A percentile compares a stretch with the other conserved stretches of the same genome.
Conservation (phyloP, 2,797 vertebrate species). For the Meda fulgida region DNA sequence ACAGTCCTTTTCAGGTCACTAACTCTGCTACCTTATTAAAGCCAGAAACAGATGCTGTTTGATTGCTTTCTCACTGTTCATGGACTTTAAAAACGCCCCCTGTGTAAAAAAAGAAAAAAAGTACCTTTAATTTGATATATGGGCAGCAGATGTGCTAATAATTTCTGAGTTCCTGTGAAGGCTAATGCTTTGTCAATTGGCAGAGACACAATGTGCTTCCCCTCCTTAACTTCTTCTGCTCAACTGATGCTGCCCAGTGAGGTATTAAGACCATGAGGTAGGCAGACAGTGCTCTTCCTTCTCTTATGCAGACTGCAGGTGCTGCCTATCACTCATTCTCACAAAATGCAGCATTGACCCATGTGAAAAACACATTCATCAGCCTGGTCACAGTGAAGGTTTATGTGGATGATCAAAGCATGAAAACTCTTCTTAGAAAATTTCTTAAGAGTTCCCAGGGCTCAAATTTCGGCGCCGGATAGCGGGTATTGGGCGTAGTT, state of each 20-base stretch:
- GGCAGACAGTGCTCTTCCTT: conserved; percentile 1
- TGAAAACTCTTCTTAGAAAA: neutral
- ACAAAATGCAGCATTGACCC: neutral
- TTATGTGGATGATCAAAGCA: neutral
- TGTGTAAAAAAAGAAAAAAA: neutral
- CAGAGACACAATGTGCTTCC: conserved; percentile 18
- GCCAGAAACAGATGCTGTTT: conserved; percentile 37
- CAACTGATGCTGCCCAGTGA: conserved; percentile 13
- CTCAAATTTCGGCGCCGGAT: too few species aligned
- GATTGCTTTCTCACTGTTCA: conserved; percentile 42
- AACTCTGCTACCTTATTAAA: conserved; percentile 49
- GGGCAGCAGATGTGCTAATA: conserved; percentile 2
- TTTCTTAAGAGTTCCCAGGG: too few species aligned
- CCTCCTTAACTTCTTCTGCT: conserved; percentile 23
- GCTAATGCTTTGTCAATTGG: conserved; percentile 2
- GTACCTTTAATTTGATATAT: conserved; percentile 40
- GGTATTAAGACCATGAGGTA: conserved; percentile 1
- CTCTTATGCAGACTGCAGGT: conserved; percentile 31
- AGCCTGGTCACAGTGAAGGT: neutral
- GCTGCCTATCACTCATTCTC: conserved; percentile 24
- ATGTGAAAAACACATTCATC: conserved; percentile 25
- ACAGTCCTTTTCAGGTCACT: conserved; percentile 55
- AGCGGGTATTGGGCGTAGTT: too few species aligned
- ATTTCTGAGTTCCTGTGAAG: conserved; percentile 1
- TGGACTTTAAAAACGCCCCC: conserved; percentile 49